Evolutionary conservation across 2,797 vertebrate genomes (phyloP).

Genomic region (Enoplosus armatus): DNA sequence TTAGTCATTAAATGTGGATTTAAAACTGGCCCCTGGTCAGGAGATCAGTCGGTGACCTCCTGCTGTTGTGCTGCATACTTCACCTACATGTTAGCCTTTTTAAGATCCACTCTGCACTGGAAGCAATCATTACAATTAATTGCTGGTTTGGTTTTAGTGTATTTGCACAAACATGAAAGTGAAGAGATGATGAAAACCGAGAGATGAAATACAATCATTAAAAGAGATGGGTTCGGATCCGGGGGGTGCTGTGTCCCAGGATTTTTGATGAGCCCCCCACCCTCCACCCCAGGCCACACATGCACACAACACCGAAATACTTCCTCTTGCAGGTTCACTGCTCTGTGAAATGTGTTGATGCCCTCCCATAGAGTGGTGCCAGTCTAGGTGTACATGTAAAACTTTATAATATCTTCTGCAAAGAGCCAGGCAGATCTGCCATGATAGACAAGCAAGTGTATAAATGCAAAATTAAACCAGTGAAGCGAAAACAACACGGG

Average conservation of each 20-base stretch:
- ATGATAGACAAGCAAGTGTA: no score
- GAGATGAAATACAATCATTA: constrained; percentile 10
- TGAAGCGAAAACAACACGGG: constrained; percentile 2
- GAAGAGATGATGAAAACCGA: constrained; percentile 11
- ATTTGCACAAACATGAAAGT: constrained; percentile 29
- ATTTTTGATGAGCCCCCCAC: background rate
- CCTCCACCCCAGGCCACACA: no score
- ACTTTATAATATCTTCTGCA: background rate
- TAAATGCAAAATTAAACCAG: background rate
- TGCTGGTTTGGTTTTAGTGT: background rate
- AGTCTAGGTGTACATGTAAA: background rate
- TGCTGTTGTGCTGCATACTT: constrained; percentile 15
- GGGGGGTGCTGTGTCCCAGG: background rate
- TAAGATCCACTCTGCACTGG: background rate
- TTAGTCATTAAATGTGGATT: constrained; percentile 37
- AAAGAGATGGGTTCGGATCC: constrained; percentile 1
- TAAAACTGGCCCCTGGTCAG: background rate
- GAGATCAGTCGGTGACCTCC: constrained; percentile 22
- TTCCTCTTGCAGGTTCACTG: background rate
- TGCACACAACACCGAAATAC: background rate
- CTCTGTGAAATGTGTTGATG: background rate
- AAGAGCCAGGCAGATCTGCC: background rate
- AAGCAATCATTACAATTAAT: constrained; percentile 8
- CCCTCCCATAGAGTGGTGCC: background rate
- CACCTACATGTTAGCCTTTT: background rate